Evolutionary conservation across 2,888 invertebrate species (phyloP), one percentile per base, ranked within the genome.

Genomic region (Crepidodera aurea): DNA sequence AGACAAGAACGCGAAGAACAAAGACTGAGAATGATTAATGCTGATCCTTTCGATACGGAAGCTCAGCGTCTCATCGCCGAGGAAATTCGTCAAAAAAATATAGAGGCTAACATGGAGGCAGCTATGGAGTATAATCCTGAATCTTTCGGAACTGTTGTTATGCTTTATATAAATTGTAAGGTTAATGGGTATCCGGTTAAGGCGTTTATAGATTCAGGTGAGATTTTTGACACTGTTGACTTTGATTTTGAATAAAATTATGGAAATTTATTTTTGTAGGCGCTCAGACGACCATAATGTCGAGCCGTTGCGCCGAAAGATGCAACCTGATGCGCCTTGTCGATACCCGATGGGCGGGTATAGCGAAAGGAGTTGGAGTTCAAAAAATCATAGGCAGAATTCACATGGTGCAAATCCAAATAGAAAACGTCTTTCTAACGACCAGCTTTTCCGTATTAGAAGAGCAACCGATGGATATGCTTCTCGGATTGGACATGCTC

Each of bases 61-160:
- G 94, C 96, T 0, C 98, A 98, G 81, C 86, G 92, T 65, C 86
- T 96, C 75, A 98, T 98, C 71, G 97, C 96, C 2, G 96, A 97
- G 78, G 96, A 97, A 82, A 98, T 98, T 67, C 86, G 92, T 72
- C 94, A 92, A 76, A 93, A 96, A 79, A 98, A 98, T 81, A 96
- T 98, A 66, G 95, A 98, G 81, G 94, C 95, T 0, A 98, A 98
- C 77, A 98, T 98, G 97, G 96, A 98, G 78, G 95, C 96, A 0
- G 98, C 98, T 0, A 96, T 98, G 89, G 98, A 99, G 78, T 95
- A 95, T 79, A 95, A 97, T 82, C 99, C 99, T 0, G 99, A 99
- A 83, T 96, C 94, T 42, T 98, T 98, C 82, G 98, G 97, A 60
- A 94, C 95, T 27, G 98, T 99, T 42, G 92, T 94, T 48, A 98